Evolutionary conservation across 1,140 invertebrate genomes (phyloP), one percentile per base, ranked within the genome.

Genomic region (Sitodiplosis mosellana): DNA sequence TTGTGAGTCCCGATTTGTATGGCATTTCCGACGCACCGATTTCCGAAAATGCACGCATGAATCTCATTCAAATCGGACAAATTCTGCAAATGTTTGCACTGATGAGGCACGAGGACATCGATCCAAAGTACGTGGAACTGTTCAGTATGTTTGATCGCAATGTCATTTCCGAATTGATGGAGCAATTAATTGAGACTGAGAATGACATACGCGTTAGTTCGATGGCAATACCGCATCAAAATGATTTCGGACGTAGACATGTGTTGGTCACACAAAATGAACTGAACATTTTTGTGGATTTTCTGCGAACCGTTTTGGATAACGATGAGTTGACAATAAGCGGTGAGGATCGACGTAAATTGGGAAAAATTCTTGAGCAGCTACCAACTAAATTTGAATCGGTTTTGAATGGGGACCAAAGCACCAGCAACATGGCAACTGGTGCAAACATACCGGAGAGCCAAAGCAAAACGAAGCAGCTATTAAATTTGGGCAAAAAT

Each of bases 1-100:
- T 98, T 41, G 85, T 93, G 21, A 90, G 95, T 69, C 93, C 94
- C 0, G 93, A 97, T 66, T 82, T 88, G 1, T 83, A 91, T 64
- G 92, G 91, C n/a, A 87, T 97, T 42, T 87, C 86, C 0, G 92
- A 95, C 60, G 83, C 85, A 1, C 86, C 87, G n/a, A 87, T 97
- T 33, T 89, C 85, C 48, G 78, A 87, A 52, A 78, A 92, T 33
- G 87, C 88, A 5, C 68, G 90, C 20, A 91, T 89, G 61, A 96
- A 96, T 73, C 71, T 96, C 4, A 91, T 92, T 60, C 90, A 93
- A 69, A 76, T 83, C 11, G 82, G 81, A 0, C 87, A 94, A 64
- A 88, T 96, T 56, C 62, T 98, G 15, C 92, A 96, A 69, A 81
- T 84, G 56, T 69, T 97, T 33, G 90, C 88, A 11, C 68, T 96